These are phyloP conservation scores for Vidua chalybeata DNA, from an alignment of 2,113 vertebrate species.

Conservation along the genomic window DNA sequence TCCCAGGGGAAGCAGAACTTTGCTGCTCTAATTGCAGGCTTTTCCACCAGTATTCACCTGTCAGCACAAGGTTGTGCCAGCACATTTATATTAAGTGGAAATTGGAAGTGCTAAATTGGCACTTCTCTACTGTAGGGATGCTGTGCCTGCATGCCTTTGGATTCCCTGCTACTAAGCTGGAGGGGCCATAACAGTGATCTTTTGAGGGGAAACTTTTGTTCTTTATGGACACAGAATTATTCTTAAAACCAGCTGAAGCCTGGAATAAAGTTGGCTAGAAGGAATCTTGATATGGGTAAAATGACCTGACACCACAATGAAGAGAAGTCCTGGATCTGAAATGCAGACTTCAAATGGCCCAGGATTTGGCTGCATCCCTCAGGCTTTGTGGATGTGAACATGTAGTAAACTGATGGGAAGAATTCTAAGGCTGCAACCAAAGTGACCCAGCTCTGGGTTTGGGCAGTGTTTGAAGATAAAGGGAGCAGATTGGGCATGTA, in stretches of 20 bases:
- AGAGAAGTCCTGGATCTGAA: neutral
- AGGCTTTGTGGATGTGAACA: neutral
- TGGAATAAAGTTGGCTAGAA: neutral
- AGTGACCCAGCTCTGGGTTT: neutral
- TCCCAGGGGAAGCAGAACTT: neutral
- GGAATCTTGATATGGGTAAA: neutral
- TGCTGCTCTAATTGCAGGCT: neutral
- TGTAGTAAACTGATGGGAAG: neutral
- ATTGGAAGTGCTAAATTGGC: neutral
- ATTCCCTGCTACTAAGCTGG: neutral
- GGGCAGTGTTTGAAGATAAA: neutral
- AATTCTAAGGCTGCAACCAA: neutral
- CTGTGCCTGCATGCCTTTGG: neutral
- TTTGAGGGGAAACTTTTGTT: neutral
- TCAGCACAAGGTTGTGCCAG: conserved; percentile 8
- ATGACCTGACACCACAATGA: fast-evolving
- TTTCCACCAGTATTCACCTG: conserved; percentile 12
- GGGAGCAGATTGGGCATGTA: neutral
- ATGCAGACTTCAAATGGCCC: neutral
- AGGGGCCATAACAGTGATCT: neutral
- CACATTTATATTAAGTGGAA: conserved; percentile 26
- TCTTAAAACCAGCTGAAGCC: neutral
- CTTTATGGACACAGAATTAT: neutral
- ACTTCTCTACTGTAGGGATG: neutral
- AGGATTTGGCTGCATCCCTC: neutral